phyloP scores from a whole-genome alignment of 2,888 invertebrate genomes.

The Drosophila histrio region DNA sequence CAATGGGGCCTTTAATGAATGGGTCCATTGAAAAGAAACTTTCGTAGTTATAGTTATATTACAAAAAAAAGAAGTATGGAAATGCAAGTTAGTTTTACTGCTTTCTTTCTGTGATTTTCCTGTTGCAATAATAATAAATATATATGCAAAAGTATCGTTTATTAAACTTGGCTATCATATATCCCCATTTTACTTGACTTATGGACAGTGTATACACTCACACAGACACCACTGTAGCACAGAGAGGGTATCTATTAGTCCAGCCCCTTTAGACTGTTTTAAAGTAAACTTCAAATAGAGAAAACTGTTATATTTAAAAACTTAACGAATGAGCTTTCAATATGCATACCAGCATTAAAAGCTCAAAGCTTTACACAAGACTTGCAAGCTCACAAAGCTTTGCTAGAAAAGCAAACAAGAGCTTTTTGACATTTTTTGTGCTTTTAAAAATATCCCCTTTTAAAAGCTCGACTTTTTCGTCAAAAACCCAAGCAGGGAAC shows the following conservation, averaged over 20 bases:
- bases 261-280: background rate
- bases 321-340: background rate
- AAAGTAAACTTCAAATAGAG: background rate
- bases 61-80: background rate
- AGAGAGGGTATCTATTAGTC: background rate
- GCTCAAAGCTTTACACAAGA: background rate
- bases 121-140: too few species aligned
- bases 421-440: too few species aligned
- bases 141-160: too few species aligned
- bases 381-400: background rate
- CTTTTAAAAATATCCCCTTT: background rate
- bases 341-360: background rate
- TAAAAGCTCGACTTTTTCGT: background rate
- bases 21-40: slow-evolving; percentile 4
- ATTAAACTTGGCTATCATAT: too few species aligned
- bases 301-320: background rate
- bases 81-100: background rate
- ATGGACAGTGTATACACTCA: background rate
- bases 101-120: background rate
- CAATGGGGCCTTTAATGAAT: slow-evolving; percentile 14
- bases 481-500: background rate
- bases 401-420: too few species aligned
- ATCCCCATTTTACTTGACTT: background rate
- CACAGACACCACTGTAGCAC: background rate
- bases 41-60: slow-evolving; percentile 11